phyloP scores from a whole-genome alignment of 2,113 vertebrate genomes.

The Xyrauchen texanus region DNA sequence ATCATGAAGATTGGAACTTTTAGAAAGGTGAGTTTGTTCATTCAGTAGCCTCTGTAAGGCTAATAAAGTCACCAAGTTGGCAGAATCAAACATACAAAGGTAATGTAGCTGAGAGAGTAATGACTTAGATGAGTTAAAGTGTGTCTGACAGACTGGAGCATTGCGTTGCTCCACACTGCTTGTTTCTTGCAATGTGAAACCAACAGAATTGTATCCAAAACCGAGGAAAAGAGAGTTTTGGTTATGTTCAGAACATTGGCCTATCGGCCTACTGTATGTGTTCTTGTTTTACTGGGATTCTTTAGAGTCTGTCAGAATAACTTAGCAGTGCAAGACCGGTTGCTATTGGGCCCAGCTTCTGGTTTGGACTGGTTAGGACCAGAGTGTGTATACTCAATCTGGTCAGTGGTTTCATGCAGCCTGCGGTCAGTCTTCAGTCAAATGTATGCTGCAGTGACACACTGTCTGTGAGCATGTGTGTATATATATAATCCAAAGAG shows the following conservation, averaged over 20 bases:
- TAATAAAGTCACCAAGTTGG: too few species aligned
- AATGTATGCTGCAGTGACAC: conserved; percentile 51
- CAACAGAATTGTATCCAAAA: not conserved
- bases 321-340: conserved; percentile 13
- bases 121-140: too few species aligned
- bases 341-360: conserved; percentile 32
- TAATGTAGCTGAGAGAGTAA: too few species aligned
- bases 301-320: conserved; percentile 34
- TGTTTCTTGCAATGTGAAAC: not conserved
- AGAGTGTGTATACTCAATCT: conserved; percentile 53
- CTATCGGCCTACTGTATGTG: not conserved
- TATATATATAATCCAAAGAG: conserved; percentile 39
- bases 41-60: too few species aligned
- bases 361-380: conserved; percentile 47
- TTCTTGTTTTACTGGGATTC: not conserved
- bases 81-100: too few species aligned
- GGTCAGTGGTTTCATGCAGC: conserved; percentile 57
- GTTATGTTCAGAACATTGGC: not conserved
- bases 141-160: not conserved
- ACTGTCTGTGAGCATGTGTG: conserved; percentile 40
- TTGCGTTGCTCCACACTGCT: not conserved
- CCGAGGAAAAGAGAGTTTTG: not conserved
- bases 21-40: too few species aligned
- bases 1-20: not conserved
- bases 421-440: conserved; percentile 53